A percentile compares a stretch with the other conserved stretches of the same genome.
Evolutionary conservation across 2,113 vertebrate genomes (phyloP).

Genomic region (Myxocyprinus asiaticus): DNA sequence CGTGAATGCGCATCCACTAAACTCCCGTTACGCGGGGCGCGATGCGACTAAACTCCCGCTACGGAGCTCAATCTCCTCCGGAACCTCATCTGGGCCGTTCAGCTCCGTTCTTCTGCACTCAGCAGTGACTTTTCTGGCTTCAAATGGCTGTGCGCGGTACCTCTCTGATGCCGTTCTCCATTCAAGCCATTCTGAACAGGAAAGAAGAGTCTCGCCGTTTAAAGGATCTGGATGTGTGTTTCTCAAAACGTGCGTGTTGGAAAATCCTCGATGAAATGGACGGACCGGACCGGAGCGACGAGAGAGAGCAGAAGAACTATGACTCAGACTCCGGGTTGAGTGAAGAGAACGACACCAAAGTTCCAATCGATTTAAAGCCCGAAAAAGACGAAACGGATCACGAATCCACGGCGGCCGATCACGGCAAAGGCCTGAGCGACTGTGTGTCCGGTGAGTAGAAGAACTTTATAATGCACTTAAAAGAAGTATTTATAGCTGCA

Average conservation of each 20-base stretch:
- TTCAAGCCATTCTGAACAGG: slow-evolving; percentile 92
- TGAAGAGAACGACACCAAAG: slow-evolving; percentile 79
- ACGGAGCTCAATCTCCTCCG: not conserved
- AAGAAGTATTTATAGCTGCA: not conserved
- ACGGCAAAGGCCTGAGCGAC: slow-evolving; percentile 79
- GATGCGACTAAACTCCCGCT: slow-evolving; percentile 18
- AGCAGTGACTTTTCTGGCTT: not conserved
- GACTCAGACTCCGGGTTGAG: slow-evolving; percentile 83
- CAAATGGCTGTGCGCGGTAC: slow-evolving; percentile 85
- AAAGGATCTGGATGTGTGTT: slow-evolving; percentile 75
- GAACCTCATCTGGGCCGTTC: not conserved
- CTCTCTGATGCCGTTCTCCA: slow-evolving; percentile 89
- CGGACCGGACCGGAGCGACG: slow-evolving; percentile 61
- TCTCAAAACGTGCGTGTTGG: slow-evolving; percentile 83
- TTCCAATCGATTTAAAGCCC: slow-evolving; percentile 61
- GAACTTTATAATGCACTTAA: not conserved
- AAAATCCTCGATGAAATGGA: slow-evolving; percentile 82
- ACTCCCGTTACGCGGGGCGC: slow-evolving; percentile 11
- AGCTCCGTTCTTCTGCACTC: too few relatives aligned
- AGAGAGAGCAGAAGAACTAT: slow-evolving; percentile 70
- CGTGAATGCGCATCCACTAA: slow-evolving; percentile 33
- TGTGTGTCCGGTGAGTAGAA: slow-evolving; percentile 80
- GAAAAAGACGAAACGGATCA: slow-evolving; percentile 76
- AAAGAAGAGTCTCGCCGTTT: slow-evolving; percentile 82
- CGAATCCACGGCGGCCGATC: slow-evolving; percentile 71